Evolutionary conservation across 2,797 vertebrate genomes (phyloP).

Genomic region (Macropodus opercularis): DNA sequence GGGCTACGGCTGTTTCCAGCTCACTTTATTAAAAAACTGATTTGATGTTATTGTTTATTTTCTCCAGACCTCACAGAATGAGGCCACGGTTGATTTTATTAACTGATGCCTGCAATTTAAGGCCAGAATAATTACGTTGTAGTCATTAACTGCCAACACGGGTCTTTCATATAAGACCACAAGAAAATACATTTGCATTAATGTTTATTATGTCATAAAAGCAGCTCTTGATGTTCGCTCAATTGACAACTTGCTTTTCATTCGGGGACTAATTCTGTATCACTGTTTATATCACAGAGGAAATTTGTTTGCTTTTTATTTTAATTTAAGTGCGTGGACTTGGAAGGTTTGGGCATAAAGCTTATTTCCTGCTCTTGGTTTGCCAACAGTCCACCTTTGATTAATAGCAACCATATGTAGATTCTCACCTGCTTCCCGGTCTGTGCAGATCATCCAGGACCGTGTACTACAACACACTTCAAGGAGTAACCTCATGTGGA

Average conservation of each 20-base stretch:
- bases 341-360: not conserved
- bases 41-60: not conserved
- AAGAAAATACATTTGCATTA: not conserved
- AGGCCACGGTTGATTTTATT: not conserved
- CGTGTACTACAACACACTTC: slow-evolving; percentile 93
- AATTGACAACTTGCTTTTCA: not conserved
- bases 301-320: no score
- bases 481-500: slow-evolving; percentile 98
- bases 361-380: slow-evolving; percentile 1
- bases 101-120: not conserved
- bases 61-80: not conserved
- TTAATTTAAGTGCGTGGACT: slow-evolving; percentile 5
- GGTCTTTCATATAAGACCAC: not conserved
- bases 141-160: not conserved
- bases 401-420: not conserved
- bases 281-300: no score
- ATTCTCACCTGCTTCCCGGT: no score
- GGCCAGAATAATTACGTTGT: slow-evolving; percentile 1
- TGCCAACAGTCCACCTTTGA: not conserved
- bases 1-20: not conserved
- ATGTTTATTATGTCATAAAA: not conserved
- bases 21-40: not conserved
- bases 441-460: slow-evolving; percentile 95
- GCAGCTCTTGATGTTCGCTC: not conserved
- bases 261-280: no score